These are phyloP conservation scores for Pollachius pollachius DNA, from an alignment of 2,113 vertebrate species.

Conservation along the genomic window DNA sequence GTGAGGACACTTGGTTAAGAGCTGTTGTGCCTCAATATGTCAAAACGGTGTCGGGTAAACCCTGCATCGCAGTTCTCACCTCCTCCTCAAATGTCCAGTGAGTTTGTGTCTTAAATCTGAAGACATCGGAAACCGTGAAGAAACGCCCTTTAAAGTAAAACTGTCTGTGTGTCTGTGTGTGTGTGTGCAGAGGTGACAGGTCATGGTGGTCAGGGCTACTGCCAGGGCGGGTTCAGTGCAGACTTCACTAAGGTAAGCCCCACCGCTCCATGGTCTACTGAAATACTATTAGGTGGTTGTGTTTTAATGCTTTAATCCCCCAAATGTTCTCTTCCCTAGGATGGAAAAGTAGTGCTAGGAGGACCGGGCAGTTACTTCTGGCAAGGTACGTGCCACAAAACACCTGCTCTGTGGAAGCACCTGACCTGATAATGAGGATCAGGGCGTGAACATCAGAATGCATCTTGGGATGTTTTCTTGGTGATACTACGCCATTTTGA, in stretches of 20 bases:
- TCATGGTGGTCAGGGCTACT: slow-evolving; percentile 80
- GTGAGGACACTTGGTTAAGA: not conserved
- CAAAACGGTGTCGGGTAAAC: not conserved
- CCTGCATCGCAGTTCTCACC: not conserved
- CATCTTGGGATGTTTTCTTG: too few species aligned
- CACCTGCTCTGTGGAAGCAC: not conserved
- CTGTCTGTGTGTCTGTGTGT: not conserved
- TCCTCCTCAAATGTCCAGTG: too few species aligned
- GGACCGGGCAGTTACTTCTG: slow-evolving; percentile 90
- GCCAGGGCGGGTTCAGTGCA: slow-evolving; percentile 90
- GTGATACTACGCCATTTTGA: too few species aligned
- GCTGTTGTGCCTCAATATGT: not conserved
- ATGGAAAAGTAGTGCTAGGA: slow-evolving; percentile 84
- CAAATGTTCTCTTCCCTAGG: slow-evolving; percentile 62
- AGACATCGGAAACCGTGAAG: too few species aligned
- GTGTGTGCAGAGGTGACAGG: slow-evolving; percentile 73
- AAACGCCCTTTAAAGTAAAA: not conserved
- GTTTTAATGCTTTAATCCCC: not conserved
- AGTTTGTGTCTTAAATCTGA: too few species aligned
- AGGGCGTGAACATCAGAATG: too few species aligned
- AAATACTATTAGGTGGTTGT: not conserved
- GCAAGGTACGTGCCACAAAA: not conserved
- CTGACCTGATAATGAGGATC: too few species aligned
- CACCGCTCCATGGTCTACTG: not conserved
- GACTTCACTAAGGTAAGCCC: slow-evolving; percentile 85